Base-by-base conservation (phyloP, 2,888 invertebrate genomes). In the Acleris sparsana region DNA sequence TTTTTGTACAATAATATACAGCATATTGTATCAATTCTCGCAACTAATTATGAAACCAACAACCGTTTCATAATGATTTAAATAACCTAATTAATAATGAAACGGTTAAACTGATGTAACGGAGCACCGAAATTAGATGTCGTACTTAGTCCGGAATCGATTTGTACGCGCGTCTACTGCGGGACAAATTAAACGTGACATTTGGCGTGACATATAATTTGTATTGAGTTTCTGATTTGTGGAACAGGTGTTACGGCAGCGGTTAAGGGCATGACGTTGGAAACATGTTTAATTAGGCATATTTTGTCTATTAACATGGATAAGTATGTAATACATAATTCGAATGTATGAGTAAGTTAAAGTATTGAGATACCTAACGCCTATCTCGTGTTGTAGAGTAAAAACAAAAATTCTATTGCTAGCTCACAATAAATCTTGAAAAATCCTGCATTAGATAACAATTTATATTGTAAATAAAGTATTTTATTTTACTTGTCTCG, bases 81-180 rank as follows among this genome's bases (percentile, higher is more conserved):
- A 9, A 39, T 22, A 51, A 39, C 49, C 22, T 51, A 49, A 59
- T 59, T 49, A 59, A 59, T 18, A 43, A 51, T n/a, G 17, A 59
- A 9, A 11, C 7, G 46, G 46, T 46, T 29, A 53, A 53, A 33
- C 33, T 18, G 49, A 17, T n/a, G 5, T 49, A 18, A 33, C 33
- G 33, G 25, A 16, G 20, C 18, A 33, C 18, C 20, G 22, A 48
- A 53, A 63, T 58, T 46, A 53, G 58, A 52, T 46, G 53, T 49
- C 57, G 33, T 58, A 57, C 52, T 22, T 57, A 33, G 4, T 11
- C 6, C 51, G 11, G n/a, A 63, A 58, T 58, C 53, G 25, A 63
- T 58, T 63, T 63, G 58, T 53, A 58, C 46, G 53, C 58, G 46
- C 44, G 53, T 58, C 62, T 29, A 49, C 9, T 39, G 53, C 53